These are phyloP conservation scores for Macrophya annulata DNA, from an alignment of 2,888 invertebrate genomes.

Conservation along the genomic window DNA sequence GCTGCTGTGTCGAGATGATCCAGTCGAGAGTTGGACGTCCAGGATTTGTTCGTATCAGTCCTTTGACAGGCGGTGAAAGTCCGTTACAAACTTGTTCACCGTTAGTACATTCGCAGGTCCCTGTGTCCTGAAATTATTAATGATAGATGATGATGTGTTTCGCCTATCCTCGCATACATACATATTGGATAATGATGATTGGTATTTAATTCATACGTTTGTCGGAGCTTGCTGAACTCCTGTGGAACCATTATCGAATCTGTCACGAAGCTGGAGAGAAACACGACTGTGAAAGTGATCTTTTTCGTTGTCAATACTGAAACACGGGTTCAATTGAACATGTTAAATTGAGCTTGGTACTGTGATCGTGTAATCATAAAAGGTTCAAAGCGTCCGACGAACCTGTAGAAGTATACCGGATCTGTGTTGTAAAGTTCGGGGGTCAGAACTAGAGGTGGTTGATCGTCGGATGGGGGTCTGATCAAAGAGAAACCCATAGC, in stretches of 20 bases:
- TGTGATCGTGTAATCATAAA: constrained; percentile 6
- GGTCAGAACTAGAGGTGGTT: constrained; percentile 81
- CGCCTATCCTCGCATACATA: too few relatives aligned
- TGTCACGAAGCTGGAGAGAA: constrained; percentile 71
- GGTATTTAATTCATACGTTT: constrained; percentile 66
- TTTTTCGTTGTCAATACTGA: constrained; percentile 70
- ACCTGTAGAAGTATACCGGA: constrained; percentile 79
- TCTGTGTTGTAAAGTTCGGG: constrained; percentile 81
- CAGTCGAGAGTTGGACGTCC: constrained; percentile 80
- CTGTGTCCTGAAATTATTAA: constrained; percentile 79
- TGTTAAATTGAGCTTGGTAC: neutral
- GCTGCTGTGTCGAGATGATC: constrained; percentile 81
- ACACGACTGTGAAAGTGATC: constrained; percentile 72
- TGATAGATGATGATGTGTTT: neutral
- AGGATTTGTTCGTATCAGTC: constrained; percentile 76
- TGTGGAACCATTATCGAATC: constrained; percentile 73
- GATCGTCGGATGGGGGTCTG: constrained; percentile 84
- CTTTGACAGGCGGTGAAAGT: constrained; percentile 71
- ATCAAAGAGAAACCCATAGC: constrained; percentile 88
- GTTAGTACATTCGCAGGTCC: constrained; percentile 79
- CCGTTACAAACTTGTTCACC: constrained; percentile 77
- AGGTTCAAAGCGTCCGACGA: constrained; percentile 51
- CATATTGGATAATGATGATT: neutral
- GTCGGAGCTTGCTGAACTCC: constrained; percentile 73
- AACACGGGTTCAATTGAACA: constrained; percentile 25